Evolutionary conservation across 2,797 vertebrate genomes (phyloP), one percentile per base, ranked within the genome.

Genomic region (Eulemur albifrons): DNA sequence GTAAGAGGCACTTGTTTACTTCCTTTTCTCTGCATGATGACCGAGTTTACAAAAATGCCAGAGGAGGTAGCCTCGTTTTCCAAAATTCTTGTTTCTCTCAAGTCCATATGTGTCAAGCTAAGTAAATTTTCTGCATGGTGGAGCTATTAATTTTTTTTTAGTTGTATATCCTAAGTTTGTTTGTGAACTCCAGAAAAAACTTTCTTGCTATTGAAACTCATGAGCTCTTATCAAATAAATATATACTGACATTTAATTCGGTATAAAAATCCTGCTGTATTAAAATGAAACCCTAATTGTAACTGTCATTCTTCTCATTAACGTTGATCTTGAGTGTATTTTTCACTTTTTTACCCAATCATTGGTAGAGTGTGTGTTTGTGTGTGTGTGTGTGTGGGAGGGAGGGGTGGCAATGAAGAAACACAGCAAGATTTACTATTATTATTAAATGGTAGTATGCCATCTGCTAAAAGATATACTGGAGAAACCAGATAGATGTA

Each of bases 11-110:
- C 32, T 88, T 63, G 38, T 27, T 45, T 70, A 23, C 9, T 27
- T 72, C 70, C 52, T 45, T 67, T 63, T 21, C 25, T 57, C 43
- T 69, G 21, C 40, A n/a, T 11, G 12, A 54, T n/a, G 18, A 72
- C 45, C 15, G 17, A 67, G 27, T 90, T 90, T 57, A 89, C 25
- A 73, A 63, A 72, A 67, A 77, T 48, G 48, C 63, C 75, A 14
- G 11, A 73, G 48, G 40, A 88, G 1, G 14, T 38, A 18, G 30
- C 43, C 43, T 65, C 1, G 38, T 40, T 93, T 95, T 50, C 38
- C 77, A 50, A 88, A 94, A 87, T 25, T 95, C 95, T 95, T 92
- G 3, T 69, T 93, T 70, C 76, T 85, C 72, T 69, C 32, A 88
- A 88, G 45, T 27, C 23, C 6, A 2, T 2, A 0, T 40, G 7